phyloP scores from a whole-genome alignment of 2,888 invertebrate genomes.

The Eutolmus rufibarbis region DNA sequence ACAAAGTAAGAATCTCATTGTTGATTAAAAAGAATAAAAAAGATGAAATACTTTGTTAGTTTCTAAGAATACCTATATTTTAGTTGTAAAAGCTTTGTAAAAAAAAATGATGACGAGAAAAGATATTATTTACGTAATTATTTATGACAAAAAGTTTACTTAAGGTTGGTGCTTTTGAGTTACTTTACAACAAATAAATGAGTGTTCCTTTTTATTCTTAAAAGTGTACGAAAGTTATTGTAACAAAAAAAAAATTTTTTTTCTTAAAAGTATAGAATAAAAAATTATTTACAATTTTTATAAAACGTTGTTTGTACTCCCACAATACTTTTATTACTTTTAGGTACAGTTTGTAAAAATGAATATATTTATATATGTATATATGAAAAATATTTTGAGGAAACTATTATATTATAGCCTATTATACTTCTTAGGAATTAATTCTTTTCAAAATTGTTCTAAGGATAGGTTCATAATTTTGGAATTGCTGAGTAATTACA shows the following conservation, averaged over 20 bases:
- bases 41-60: background rate
- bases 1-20: background rate
- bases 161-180: constrained; percentile 35
- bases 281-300: constrained; percentile 31
- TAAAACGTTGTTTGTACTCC: background rate
- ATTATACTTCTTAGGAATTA: no score
- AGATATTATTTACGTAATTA: constrained; percentile 3
- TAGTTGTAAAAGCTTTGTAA: constrained; percentile 4
- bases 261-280: constrained; percentile 23
- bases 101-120: background rate
- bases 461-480: background rate
- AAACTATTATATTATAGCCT: no score
- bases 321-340: background rate
- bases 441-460: background rate
- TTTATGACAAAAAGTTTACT: constrained; percentile 4
- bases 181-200: constrained; percentile 23
- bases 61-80: background rate
- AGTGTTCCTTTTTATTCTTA: constrained; percentile 29
- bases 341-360: background rate
- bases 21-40: background rate
- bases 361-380: no score
- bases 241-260: constrained; percentile 19
- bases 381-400: no score
- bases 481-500: background rate
- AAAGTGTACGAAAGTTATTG: constrained; percentile 28